Conservation (phyloP, 2,797 vertebrate genomes). For the Calcarius lapponicus region DNA sequence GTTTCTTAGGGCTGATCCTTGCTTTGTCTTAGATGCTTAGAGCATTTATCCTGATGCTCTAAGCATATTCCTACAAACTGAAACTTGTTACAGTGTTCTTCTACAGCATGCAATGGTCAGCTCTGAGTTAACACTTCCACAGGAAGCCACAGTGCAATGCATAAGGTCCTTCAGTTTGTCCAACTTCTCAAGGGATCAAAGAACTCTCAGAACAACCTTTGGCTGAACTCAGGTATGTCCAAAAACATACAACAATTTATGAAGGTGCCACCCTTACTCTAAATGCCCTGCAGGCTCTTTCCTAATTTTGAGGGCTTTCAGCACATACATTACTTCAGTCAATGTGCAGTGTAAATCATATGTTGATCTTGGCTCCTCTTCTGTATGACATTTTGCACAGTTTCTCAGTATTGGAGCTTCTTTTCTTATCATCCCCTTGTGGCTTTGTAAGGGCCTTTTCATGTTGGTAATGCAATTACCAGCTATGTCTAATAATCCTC, state of each 20-base stretch:
- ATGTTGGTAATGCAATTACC: background rate
- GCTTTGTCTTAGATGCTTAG: background rate
- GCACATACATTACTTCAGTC: background rate
- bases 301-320: background rate
- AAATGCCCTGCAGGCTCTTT: background rate
- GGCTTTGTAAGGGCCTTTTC: constrained; percentile 4
- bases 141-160: background rate
- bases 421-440: background rate
- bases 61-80: background rate
- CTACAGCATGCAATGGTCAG: background rate
- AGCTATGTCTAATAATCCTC: constrained; percentile 21
- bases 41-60: background rate
- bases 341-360: background rate
- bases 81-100: background rate
- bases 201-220: background rate
- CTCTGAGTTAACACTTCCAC: background rate
- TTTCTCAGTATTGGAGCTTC: background rate
- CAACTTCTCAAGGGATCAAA: background rate
- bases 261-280: background rate
- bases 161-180: background rate
- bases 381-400: background rate
- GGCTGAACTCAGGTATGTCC: background rate
- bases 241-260: background rate
- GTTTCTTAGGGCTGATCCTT: background rate
- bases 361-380: background rate